A percentile compares a stretch with the other conserved stretches of the same genome.
phyloP scores from a whole-genome alignment of 2,888 invertebrate genomes.

The Drosophila mayaguana region DNA sequence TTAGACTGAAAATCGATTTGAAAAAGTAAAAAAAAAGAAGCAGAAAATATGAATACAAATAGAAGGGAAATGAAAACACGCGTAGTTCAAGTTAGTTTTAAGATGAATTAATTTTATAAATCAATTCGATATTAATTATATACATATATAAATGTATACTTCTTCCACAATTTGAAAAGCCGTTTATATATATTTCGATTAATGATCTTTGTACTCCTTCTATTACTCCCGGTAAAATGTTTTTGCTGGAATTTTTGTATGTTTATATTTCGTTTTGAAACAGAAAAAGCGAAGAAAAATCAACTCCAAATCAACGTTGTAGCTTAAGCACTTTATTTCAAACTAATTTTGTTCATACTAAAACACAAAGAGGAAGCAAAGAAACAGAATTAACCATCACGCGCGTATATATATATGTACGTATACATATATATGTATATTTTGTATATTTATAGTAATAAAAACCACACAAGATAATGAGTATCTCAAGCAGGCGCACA shows the following conservation, averaged over 20 bases:
- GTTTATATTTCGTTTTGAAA: constrained; percentile 36
- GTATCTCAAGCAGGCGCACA: constrained; percentile 24
- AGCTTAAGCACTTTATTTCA: constrained; percentile 48
- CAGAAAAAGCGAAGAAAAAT: neutral
- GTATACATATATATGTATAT: constrained; percentile 47
- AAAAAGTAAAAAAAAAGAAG: constrained; percentile 18
- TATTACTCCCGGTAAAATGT: constrained; percentile 32
- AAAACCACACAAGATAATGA: constrained; percentile 26
- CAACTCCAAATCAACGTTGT: constrained; percentile 24
- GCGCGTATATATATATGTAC: constrained; percentile 26
- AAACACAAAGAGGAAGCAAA: neutral
- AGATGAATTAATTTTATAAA: constrained; percentile 26
- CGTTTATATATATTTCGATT: constrained; percentile 7
- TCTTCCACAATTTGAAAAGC: constrained; percentile 8
- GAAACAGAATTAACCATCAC: constrained; percentile 32
- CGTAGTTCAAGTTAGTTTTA: constrained; percentile 58
- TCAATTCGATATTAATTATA: constrained; percentile 48
- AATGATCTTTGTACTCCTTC: constrained; percentile 29
- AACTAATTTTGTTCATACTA: constrained; percentile 36
- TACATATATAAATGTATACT: neutral
- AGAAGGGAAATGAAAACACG: constrained; percentile 33
- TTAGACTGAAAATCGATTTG: constrained; percentile 71
- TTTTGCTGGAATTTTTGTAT: constrained; percentile 49
- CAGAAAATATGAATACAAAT: constrained; percentile 20
- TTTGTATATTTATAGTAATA: constrained; percentile 57